Evolutionary conservation across 2,888 invertebrate species (phyloP), one percentile per base, ranked within the genome.

Genomic region (Rhogogaster chlorosoma): DNA sequence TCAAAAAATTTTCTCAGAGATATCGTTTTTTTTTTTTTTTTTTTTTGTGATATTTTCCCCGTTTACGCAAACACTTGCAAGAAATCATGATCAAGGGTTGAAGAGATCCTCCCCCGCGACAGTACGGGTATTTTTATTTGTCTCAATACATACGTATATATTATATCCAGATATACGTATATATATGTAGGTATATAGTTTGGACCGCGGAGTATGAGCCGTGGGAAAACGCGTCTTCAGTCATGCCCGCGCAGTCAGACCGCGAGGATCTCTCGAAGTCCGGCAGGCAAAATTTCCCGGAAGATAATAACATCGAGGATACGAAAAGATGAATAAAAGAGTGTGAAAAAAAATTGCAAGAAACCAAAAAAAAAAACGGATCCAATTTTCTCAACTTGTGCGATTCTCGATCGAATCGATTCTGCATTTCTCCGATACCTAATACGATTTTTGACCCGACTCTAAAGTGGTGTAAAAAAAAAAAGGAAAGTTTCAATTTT

Each of bases 221-320:
- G 70, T 36, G 71, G 71, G 22, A 61, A 61, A 38, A 80, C 61
- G 36, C 61, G 57, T 80, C 57, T 80, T 80, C 80, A 80, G 80
- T 80, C 32, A 80, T 61, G 80, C 80, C 80, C 61, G 80, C 80
- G 80, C 80, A 80, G 80, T 49, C 22, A 36, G 61, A 80, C 80
- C 36, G 57, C 57, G 57, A 80, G 80, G 80, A 61, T 80, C 61
- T 26, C 61, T 57, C 57, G 80, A 57, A 36, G 77, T n/a, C 7
- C 49, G 45, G 49, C 29, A 10, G 10, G 32, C 29, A 1, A 53
- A 77, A 49, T 2, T 7, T 29, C 12, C 26, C 15, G 12, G 22
- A 75, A 26, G 18, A 45, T 36, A n/a, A 64, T 18, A 36, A 32
- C 2, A 22, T 29, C 67, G 32, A 15, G 42, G 71, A 36, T 42